Percentiles rank a stretch among this genome's conserved stretches.
Evolutionary conservation across 1,140 invertebrate species (phyloP).

Genomic region (Drosophila lini): DNA sequence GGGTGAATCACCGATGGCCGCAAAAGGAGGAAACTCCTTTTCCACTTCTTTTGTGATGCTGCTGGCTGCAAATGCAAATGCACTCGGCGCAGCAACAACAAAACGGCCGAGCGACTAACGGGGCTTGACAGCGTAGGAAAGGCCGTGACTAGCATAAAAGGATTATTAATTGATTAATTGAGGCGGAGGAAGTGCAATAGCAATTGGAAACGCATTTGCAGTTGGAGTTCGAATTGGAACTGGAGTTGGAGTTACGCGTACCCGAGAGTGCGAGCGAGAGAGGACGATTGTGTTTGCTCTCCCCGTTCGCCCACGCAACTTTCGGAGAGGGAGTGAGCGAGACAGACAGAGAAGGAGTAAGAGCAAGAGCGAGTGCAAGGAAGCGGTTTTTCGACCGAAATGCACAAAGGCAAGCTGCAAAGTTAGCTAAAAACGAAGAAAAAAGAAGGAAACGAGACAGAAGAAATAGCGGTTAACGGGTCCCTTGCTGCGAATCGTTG

Average conservation of each 20-base stretch:
- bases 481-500: constrained; percentile 41
- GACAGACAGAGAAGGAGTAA: constrained; percentile 25
- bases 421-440: constrained; percentile 21
- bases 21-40: constrained; percentile 12
- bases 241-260: constrained; percentile 33
- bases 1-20: constrained; percentile 37
- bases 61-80: constrained; percentile 34
- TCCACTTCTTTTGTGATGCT: constrained; percentile 23
- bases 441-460: constrained; percentile 21
- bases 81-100: constrained; percentile 47
- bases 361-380: constrained; percentile 20
- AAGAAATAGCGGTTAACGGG: constrained; percentile 40
- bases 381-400: constrained; percentile 45
- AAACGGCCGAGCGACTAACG: constrained; percentile 33
- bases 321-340: constrained; percentile 13
- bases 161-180: constrained; percentile 15
- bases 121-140: background rate
- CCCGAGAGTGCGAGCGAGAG: constrained; percentile 35
- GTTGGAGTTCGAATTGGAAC: constrained; percentile 38
- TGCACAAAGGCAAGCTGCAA: constrained; percentile 45
- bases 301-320: constrained; percentile 64
- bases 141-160: constrained; percentile 4
- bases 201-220: constrained; percentile 51
- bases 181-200: constrained; percentile 14
- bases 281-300: constrained; percentile 31